A percentile compares a stretch with the other conserved stretches of the same genome.
Evolutionary conservation across 1,140 invertebrate genomes (phyloP).

Genomic region (Drosophila mauritiana): DNA sequence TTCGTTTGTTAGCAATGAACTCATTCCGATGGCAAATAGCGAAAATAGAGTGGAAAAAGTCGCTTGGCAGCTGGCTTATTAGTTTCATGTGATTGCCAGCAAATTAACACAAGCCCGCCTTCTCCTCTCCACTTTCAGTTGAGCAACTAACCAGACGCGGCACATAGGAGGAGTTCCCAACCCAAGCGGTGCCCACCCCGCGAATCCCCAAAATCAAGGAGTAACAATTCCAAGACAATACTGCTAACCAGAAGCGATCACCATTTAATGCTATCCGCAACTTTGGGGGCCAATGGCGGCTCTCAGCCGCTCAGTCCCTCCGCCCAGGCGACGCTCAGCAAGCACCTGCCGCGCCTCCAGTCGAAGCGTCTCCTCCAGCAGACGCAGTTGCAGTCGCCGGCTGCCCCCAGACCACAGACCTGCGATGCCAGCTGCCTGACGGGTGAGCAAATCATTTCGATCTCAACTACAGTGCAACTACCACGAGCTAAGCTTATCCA

Average conservation of each 20-base stretch:
- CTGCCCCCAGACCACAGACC: slow-evolving; percentile 61
- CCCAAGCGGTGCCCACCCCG: background rate
- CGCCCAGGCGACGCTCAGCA: slow-evolving; percentile 82
- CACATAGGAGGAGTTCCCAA: slow-evolving; percentile 25
- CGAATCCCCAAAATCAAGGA: slow-evolving; percentile 1
- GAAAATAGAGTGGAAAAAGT: slow-evolving; percentile 52
- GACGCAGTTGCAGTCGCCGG: slow-evolving; percentile 17
- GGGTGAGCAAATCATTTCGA: slow-evolving; percentile 42
- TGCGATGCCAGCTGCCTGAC: slow-evolving; percentile 77
- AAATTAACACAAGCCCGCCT: slow-evolving; percentile 62
- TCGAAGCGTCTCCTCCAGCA: slow-evolving; percentile 77
- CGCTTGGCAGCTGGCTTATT: slow-evolving; percentile 60
- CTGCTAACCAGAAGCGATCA: slow-evolving; percentile 32
- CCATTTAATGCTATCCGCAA: slow-evolving; percentile 77
- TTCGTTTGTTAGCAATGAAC: slow-evolving; percentile 50
- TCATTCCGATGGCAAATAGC: slow-evolving; percentile 38
- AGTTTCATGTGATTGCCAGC: slow-evolving; percentile 65
- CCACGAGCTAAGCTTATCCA: background rate
- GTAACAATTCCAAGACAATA: slow-evolving; percentile 19
- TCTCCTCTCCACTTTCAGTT: slow-evolving; percentile 44
- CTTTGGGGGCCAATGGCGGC: slow-evolving; percentile 74
- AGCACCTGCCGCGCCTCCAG: slow-evolving; percentile 79
- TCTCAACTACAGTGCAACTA: background rate
- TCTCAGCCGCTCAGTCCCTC: slow-evolving; percentile 78
- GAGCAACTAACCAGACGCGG: slow-evolving; percentile 44